A percentile compares a stretch with the other conserved stretches of the same genome.
phyloP scores from a whole-genome alignment of 2,888 invertebrate genomes.

The Chymomyza amoena region DNA sequence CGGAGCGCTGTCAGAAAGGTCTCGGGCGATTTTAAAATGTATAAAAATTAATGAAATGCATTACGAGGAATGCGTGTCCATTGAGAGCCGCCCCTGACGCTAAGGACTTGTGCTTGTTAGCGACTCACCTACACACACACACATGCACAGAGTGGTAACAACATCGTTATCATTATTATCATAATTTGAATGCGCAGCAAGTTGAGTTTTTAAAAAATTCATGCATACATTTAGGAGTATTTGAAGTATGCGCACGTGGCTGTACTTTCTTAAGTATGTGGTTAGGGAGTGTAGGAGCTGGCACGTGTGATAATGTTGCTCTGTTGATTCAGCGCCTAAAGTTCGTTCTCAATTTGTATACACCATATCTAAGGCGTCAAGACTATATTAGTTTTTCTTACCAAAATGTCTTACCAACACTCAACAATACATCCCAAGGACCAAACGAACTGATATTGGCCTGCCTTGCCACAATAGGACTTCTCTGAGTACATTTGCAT shows the following conservation, averaged over 20 bases:
- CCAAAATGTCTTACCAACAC: no score
- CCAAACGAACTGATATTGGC: no score
- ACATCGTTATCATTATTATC: slow-evolving; percentile 54
- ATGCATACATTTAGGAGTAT: slow-evolving; percentile 50
- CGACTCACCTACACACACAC: slow-evolving; percentile 19
- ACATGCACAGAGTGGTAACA: not conserved
- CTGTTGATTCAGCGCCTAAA: no score
- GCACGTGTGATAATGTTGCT: not conserved
- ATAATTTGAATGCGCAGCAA: slow-evolving; percentile 62
- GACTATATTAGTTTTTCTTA: no score
- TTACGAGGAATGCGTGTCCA: slow-evolving; percentile 39
- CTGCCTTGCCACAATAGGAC: no score
- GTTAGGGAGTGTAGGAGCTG: not conserved
- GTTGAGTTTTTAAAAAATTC: slow-evolving; percentile 65
- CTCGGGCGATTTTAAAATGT: slow-evolving; percentile 22
- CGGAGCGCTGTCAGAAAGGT: slow-evolving; percentile 1
- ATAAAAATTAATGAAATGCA: slow-evolving; percentile 69
- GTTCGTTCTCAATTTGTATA: no score
- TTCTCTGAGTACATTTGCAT: no score
- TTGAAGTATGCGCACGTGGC: slow-evolving; percentile 64
- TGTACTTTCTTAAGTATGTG: slow-evolving; percentile 27
- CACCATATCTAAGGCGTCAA: no score
- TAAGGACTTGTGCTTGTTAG: slow-evolving; percentile 59
- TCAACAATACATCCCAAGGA: no score
- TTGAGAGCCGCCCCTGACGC: slow-evolving; percentile 36